phyloP scores from a whole-genome alignment of 2,113 vertebrate species.

The Macaca mulatta region DNA sequence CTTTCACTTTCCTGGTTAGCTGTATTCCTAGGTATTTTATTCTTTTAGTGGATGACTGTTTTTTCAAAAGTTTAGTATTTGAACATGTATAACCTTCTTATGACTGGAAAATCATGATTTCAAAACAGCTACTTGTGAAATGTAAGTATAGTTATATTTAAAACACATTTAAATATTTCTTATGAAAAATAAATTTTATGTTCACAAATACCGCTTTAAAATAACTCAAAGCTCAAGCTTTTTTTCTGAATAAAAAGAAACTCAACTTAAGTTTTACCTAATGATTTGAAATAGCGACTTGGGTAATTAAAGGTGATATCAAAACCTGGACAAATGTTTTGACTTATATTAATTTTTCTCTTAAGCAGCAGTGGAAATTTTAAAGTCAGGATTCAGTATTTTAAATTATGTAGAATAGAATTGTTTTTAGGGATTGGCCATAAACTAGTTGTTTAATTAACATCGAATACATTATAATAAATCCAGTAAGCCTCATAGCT shows the following conservation, averaged over 20 bases:
- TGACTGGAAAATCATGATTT: slow-evolving; percentile 15
- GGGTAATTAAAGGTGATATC: not conserved
- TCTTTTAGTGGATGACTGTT: not conserved
- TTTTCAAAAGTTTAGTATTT: slow-evolving; percentile 34
- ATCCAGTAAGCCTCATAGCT: not conserved
- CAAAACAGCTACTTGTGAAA: not conserved
- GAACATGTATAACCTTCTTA: not conserved
- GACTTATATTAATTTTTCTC: slow-evolving; percentile 2
- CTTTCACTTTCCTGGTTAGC: too few relatives aligned
- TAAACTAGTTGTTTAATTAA: slow-evolving; percentile 7
- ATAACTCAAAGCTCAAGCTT: not conserved
- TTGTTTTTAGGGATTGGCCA: not conserved
- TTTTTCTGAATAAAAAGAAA: slow-evolving; percentile 15
- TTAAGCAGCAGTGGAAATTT: not conserved
- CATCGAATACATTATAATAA: not conserved
- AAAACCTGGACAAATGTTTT: not conserved
- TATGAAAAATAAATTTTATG: slow-evolving; percentile 31
- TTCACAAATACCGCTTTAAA: slow-evolving; percentile 32
- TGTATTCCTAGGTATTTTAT: too few relatives aligned
- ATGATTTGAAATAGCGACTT: slow-evolving; percentile 46
- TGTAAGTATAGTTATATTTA: not conserved
- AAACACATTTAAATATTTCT: slow-evolving; percentile 27
- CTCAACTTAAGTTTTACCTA: not conserved
- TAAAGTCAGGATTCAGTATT: slow-evolving; percentile 35
- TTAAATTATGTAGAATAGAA: slow-evolving; percentile 31